Evolutionary conservation across 2,797 vertebrate species (phyloP).

Genomic region (Luscinia luscinia): DNA sequence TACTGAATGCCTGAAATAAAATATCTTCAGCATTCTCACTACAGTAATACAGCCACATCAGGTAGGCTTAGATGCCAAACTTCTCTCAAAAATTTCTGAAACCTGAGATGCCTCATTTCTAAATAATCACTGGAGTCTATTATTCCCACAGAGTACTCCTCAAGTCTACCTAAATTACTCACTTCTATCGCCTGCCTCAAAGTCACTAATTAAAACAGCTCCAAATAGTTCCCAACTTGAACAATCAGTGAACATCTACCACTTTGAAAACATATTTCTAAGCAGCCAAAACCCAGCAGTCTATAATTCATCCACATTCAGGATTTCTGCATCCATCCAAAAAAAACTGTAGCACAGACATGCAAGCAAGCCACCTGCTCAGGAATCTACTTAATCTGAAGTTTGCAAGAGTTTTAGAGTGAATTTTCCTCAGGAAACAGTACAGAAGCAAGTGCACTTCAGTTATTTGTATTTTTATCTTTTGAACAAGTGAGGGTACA

Average conservation of each 20-base stretch:
- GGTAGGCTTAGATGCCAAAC: background rate
- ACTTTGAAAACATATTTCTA: background rate
- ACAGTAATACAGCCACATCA: background rate
- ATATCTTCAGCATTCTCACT: background rate
- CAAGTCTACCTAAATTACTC: background rate
- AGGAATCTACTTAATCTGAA: background rate
- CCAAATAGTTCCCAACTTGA: background rate
- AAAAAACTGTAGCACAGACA: background rate
- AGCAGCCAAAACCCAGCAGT: background rate
- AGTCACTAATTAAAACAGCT: background rate
- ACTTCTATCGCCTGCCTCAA: background rate
- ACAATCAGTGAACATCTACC: background rate
- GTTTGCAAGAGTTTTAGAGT: background rate
- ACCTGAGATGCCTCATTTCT: background rate
- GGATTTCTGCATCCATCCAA: background rate
- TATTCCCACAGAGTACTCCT: background rate
- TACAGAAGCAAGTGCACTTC: background rate
- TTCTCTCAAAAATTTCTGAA: background rate
- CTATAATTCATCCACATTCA: background rate
- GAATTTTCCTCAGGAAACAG: background rate
- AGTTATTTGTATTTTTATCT: background rate
- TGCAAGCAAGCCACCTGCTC: background rate
- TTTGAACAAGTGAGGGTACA: background rate
- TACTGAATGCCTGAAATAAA: constrained; percentile 25
- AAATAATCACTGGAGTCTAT: background rate